Conservation (phyloP, 2,113 vertebrate genomes). For the Gymnorhina tibicen region DNA sequence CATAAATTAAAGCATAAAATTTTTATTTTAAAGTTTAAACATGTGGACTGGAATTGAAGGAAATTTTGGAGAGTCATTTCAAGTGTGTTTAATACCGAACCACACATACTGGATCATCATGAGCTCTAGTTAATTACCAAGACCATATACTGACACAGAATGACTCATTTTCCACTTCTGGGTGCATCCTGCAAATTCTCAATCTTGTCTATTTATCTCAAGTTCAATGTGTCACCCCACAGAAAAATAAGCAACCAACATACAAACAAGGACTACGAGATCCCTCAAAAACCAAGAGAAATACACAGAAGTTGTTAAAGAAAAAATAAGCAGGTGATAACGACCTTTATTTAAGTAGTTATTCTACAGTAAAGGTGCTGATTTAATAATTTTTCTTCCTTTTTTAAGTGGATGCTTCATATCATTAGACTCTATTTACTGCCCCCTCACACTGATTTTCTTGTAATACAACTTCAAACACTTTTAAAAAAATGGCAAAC, state of each 20-base stretch:
- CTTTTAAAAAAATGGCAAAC: accelerated
- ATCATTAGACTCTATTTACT: neutral
- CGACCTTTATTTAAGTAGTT: neutral
- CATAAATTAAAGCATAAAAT: neutral
- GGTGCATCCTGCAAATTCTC: neutral
- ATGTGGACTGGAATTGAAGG: neutral
- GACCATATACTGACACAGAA: neutral
- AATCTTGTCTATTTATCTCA: neutral
- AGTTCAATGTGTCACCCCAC: neutral
- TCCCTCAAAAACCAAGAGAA: neutral
- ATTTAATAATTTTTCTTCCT: neutral
- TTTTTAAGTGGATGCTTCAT: neutral
- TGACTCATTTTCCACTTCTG: neutral
- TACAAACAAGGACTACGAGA: neutral
- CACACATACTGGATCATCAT: neutral
- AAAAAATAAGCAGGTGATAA: neutral
- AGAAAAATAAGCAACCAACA: neutral
- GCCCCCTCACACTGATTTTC: neutral
- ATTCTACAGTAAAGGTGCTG: neutral
- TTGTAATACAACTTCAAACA: neutral
- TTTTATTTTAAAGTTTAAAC: neutral
- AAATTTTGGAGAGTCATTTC: neutral
- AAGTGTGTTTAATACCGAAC: neutral
- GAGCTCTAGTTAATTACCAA: neutral
- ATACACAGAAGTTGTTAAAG: neutral